Percentiles rank a stretch among this genome's conserved stretches.
Conservation (phyloP, 2,888 invertebrate species). For the Germaria angustata region DNA sequence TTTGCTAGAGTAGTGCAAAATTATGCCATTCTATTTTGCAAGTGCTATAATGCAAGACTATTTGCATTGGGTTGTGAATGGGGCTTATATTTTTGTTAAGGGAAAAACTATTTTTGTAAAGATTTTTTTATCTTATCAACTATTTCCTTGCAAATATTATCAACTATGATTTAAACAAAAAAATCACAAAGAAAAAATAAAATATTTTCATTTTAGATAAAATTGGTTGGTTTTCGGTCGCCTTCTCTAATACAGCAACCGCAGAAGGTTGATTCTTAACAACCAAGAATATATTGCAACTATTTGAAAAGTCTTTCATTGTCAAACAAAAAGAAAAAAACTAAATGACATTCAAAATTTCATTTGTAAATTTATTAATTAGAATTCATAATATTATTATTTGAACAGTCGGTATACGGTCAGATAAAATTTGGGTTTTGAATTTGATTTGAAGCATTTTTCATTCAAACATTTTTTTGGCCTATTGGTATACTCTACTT, state of each 20-base stretch:
- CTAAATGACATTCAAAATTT: too few relatives aligned
- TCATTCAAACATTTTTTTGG: slow-evolving; percentile 49
- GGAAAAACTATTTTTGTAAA: too few relatives aligned
- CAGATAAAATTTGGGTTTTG: slow-evolving; percentile 32
- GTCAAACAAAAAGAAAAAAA: slow-evolving; percentile 75
- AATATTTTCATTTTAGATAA: slow-evolving; percentile 60
- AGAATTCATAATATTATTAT: not conserved
- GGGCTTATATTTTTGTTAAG: too few relatives aligned
- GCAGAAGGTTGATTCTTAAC: slow-evolving; percentile 85
- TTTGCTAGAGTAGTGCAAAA: too few relatives aligned
- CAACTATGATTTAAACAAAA: too few relatives aligned
- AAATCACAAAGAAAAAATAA: not conserved
- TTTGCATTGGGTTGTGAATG: too few relatives aligned
- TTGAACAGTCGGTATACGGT: not conserved
- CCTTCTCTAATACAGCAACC: slow-evolving; percentile 92
- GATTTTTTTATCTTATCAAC: too few relatives aligned
- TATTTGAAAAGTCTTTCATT: slow-evolving; percentile 57
- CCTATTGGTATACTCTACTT: not conserved
- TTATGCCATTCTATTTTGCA: too few relatives aligned
- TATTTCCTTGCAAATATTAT: too few relatives aligned
- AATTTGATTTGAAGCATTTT: slow-evolving; percentile 44
- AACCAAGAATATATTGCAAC: slow-evolving; percentile 49
- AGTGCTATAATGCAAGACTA: too few relatives aligned
- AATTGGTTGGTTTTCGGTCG: slow-evolving; percentile 83
- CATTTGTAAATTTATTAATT: too few relatives aligned